Evolutionary conservation across 1,140 invertebrate genomes (phyloP).

Genomic region (Ganaspis sp.): DNA sequence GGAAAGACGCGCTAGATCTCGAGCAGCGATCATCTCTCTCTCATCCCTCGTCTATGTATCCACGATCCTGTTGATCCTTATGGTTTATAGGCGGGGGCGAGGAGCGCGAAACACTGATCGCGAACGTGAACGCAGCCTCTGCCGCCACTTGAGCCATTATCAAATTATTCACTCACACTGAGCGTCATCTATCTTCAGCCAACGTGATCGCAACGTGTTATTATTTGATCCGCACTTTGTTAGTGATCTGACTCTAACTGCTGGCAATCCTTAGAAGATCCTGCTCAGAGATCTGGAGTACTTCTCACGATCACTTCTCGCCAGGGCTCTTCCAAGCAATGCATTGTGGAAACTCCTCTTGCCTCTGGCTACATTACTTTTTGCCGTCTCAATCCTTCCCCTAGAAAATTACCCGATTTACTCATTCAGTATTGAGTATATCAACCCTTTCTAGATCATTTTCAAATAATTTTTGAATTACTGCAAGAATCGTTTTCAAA

Average conservation of each 20-base stretch:
- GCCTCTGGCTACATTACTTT: constrained; percentile 6
- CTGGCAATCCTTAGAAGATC: constrained; percentile 52
- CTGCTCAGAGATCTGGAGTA: constrained; percentile 69
- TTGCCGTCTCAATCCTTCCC: not conserved
- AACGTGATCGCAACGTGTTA: constrained; percentile 72
- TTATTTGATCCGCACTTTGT: constrained; percentile 76
- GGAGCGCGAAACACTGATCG: constrained; percentile 42
- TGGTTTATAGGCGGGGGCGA: constrained; percentile 43
- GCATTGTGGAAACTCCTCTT: constrained; percentile 20
- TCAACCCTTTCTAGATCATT: not conserved
- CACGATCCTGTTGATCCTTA: constrained; percentile 41
- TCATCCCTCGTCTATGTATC: constrained; percentile 21
- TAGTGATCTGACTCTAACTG: constrained; percentile 71
- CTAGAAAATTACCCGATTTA: constrained; percentile 10
- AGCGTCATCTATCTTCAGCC: constrained; percentile 72
- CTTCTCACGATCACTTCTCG: constrained; percentile 67
- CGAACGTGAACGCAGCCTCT: constrained; percentile 56
- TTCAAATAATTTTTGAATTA: no score
- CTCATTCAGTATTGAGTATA: not conserved
- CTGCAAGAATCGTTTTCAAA: no score
- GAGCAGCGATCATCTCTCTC: constrained; percentile 65
- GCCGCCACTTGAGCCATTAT: constrained; percentile 68
- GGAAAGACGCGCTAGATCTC: constrained; percentile 66
- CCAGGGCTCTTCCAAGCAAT: not conserved
- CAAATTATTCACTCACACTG: constrained; percentile 75